These are phyloP conservation scores for Radopholus similis DNA, from an alignment of 1,140 invertebrate genomes.

Conservation along the genomic window DNA sequence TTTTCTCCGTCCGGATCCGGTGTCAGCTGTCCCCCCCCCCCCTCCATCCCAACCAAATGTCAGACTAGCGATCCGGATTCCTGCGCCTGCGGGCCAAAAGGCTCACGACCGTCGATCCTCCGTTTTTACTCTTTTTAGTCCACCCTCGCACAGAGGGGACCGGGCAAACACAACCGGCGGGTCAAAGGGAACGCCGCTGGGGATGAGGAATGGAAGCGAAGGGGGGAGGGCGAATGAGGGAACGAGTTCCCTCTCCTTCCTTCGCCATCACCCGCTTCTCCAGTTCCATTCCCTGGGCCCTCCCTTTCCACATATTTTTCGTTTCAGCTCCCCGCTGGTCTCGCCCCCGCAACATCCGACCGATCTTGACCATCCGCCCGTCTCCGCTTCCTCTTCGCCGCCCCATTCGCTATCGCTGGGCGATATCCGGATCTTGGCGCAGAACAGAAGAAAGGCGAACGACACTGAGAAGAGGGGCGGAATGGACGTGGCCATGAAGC, in stretches of 20 bases:
- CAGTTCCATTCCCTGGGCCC: neutral
- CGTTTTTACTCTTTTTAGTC: too few species aligned
- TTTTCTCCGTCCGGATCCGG: neutral
- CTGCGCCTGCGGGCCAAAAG: neutral
- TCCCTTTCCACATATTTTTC: neutral
- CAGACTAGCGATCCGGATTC: neutral
- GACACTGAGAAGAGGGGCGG: neutral
- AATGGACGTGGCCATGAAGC: neutral
- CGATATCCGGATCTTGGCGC: neutral
- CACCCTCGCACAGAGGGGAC: neutral
- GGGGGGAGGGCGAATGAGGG: neutral
- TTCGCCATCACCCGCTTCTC: neutral
- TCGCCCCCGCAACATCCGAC: neutral
- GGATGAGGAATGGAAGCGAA: neutral
- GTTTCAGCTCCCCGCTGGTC: neutral
- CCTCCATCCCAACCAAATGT: neutral
- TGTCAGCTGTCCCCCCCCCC: neutral
- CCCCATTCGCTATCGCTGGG: neutral
- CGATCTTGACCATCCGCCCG: neutral
- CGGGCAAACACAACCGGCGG: neutral
- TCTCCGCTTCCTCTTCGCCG: neutral
- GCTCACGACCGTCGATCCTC: too few species aligned
- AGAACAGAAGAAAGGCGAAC: neutral
- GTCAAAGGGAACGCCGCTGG: neutral
- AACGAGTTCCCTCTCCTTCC: neutral